Conservation (phyloP, 2,113 vertebrate species). For the Sprattus sprattus region DNA sequence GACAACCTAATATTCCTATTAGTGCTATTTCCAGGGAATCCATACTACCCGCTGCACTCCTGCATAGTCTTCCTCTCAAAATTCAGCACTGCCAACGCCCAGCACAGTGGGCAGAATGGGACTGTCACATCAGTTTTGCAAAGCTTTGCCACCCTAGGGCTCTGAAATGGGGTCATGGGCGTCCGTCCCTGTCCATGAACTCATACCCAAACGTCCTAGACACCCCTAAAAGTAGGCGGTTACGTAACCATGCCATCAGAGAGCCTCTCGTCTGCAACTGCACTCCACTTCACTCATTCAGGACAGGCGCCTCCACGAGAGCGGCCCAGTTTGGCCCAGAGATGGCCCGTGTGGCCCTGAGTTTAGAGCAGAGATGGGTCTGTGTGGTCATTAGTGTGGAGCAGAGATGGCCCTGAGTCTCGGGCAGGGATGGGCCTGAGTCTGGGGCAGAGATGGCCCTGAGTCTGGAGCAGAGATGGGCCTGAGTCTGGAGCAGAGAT, state of each 20-base stretch:
- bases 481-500: too few species aligned
- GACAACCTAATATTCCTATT: not conserved
- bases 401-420: too few species aligned
- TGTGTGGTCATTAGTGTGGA: too few species aligned
- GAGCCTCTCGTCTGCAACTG: not conserved
- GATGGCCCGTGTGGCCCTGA: too few species aligned
- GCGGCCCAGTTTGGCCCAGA: not conserved
- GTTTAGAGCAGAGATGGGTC: too few species aligned
- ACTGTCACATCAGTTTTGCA: conserved; percentile 4
- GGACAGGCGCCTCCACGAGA: not conserved
- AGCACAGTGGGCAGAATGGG: not conserved
- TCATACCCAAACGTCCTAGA: not conserved
- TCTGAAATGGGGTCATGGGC: not conserved
- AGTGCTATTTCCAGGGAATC: not conserved
- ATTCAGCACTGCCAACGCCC: not conserved
- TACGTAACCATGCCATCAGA: conserved; percentile 2
- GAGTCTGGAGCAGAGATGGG: too few species aligned
- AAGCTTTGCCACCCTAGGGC: not conserved
- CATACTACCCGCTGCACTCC: not conserved
- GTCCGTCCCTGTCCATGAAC: conserved; percentile 4
- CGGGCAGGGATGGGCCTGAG: too few species aligned
- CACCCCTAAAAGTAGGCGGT: not conserved
- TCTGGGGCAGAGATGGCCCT: too few species aligned
- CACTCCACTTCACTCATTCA: not conserved
- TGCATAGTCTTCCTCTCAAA: not conserved